A percentile compares a stretch with the other conserved stretches of the same genome.
These are phyloP conservation scores for Zalophus californianus DNA, from an alignment of 2,797 vertebrate species.

Conservation along the genomic window DNA sequence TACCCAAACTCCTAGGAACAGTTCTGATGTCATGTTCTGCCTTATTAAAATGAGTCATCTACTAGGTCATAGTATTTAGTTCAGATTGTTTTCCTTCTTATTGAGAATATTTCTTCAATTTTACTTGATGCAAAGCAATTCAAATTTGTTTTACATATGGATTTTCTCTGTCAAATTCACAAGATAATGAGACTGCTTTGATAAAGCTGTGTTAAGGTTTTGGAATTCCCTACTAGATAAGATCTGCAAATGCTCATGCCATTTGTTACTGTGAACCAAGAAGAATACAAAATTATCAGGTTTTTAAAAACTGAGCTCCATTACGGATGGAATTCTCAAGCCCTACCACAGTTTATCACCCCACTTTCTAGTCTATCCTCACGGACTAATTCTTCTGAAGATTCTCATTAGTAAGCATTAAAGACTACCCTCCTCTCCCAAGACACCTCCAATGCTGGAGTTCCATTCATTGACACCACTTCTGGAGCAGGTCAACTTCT, in stretches of 20 bases:
- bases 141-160: constrained; percentile 41
- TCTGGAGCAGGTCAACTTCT: not conserved
- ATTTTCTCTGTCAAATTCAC: constrained; percentile 37
- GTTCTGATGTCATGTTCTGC: not conserved
- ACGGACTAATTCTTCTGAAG: not conserved
- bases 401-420: not conserved
- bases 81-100: not conserved
- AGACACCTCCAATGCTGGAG: not conserved
- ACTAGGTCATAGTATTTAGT: not conserved
- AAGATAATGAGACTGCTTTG: not conserved
- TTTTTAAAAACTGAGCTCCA: not conserved
- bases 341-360: not conserved
- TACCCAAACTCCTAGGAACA: not conserved
- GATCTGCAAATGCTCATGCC: not conserved
- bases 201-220: not conserved
- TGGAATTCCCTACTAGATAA: not conserved
- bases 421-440: not conserved
- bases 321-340: not conserved
- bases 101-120: constrained; percentile 38
- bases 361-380: not conserved
- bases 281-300: not conserved
- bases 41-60: not conserved
- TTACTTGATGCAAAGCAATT: constrained; percentile 43
- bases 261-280: not conserved
- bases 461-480: not conserved